Evolutionary conservation across 2,888 invertebrate species (phyloP), one percentile per base, ranked within the genome.

Genomic region (Caenorhabditis angaria): DNA sequence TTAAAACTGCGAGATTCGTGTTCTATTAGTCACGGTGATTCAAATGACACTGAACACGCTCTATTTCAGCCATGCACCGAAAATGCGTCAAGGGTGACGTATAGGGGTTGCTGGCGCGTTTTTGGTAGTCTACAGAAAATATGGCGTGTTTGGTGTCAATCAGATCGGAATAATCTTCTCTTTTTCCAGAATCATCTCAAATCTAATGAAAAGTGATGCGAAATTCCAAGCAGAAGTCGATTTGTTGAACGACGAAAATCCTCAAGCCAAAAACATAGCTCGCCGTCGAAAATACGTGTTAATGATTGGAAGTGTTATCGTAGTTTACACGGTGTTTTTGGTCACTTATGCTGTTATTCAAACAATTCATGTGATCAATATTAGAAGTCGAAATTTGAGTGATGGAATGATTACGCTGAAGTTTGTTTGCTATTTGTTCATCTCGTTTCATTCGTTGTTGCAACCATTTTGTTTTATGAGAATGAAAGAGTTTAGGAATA

Each of bases 391-490:
- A 63, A 24, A 63, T 55, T 57, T 12, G 18, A 18, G 10, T n/a
- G 32, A 12, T 24, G 10, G 5, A 4, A 28, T 28, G n/a, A 27
- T 24, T 55, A 12, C 18, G 10, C 41, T 76, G 10, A 79, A 79
- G 29, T 76, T 78, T 65, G 70, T 74, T 22, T 78, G 76, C 35
- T 79, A 81, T 50, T 41, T 70, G 28, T 73, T 79, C 67, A 70
- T 81, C 22, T 76, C 77, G 10, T 70, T 82, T 24, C 83, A 83
- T 65, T 80, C 82, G 1, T 65, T 83, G 1, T 66, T 78, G 4
- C 83, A 83, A 64, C 83, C 83, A 6, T 63, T 83, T 10, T 83
- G 83, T 61, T 83, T 82, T 60, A 75, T 82, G 61, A 70, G 83
- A 41, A 80, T 83, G 76, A 63, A 67, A 27, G 82, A 83, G 57